A percentile compares a stretch with the other conserved stretches of the same genome.
These are phyloP conservation scores for Chromis chromis DNA, from an alignment of 2,797 vertebrate genomes.

Conservation along the genomic window DNA sequence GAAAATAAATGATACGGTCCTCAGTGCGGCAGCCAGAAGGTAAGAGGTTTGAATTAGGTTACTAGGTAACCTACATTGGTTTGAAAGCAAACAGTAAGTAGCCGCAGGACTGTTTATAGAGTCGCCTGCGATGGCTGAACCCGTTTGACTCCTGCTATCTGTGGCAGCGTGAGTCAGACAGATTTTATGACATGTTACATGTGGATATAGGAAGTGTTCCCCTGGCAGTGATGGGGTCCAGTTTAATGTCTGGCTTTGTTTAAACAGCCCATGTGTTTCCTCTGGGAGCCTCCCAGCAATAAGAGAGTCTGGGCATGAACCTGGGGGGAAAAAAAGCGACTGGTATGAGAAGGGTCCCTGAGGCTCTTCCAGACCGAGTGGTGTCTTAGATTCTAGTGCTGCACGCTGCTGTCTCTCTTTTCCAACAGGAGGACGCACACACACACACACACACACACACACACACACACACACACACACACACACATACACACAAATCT, in stretches of 20 bases:
- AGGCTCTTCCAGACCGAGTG: slow-evolving; percentile 88
- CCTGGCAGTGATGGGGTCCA: slow-evolving; percentile 78
- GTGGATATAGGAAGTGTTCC: slow-evolving; percentile 86
- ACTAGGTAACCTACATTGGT: slow-evolving; percentile 72
- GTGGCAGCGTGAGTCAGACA: slow-evolving; percentile 74
- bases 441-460: slow-evolving; percentile 27
- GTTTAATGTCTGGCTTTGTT: slow-evolving; percentile 85
- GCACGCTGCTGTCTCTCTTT: slow-evolving; percentile 62
- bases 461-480: slow-evolving; percentile 34
- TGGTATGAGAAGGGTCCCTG: slow-evolving; percentile 84
- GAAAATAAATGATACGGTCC: slow-evolving; percentile 49
- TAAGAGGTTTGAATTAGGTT: slow-evolving; percentile 63
- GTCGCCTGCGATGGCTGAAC: slow-evolving; percentile 64
- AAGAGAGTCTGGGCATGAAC: slow-evolving; percentile 84
- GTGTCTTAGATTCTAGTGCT: slow-evolving; percentile 79
- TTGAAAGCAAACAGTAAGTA: slow-evolving; percentile 75
- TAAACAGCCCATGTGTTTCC: slow-evolving; percentile 85
- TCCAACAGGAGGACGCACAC: slow-evolving; percentile 48
- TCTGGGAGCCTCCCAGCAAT: slow-evolving; percentile 83
- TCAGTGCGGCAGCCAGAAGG: slow-evolving; percentile 26
- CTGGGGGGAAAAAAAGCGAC: slow-evolving; percentile 63
- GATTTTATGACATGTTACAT: slow-evolving; percentile 85
- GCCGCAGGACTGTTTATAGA: slow-evolving; percentile 71
- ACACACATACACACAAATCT: slow-evolving; percentile 42
- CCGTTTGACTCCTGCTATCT: slow-evolving; percentile 72